Evolutionary conservation across 2,888 invertebrate species (phyloP).

Genomic region (Leptopilina drosophilae): DNA sequence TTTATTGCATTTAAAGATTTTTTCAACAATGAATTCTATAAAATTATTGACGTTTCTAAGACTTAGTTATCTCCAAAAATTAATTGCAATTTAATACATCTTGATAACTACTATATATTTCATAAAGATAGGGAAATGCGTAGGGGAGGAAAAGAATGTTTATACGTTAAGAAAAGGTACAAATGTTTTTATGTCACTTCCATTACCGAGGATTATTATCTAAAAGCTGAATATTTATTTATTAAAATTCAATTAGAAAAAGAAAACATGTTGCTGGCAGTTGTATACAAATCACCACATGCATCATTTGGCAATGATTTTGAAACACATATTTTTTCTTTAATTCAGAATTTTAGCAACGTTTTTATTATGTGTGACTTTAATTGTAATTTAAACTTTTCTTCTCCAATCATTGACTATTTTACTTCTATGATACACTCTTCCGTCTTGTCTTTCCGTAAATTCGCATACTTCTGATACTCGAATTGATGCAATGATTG

Average conservation of each 20-base stretch:
- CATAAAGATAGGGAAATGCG: not conserved
- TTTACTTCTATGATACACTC: not conserved
- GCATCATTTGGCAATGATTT: not conserved
- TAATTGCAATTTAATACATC: not conserved
- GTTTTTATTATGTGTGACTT: constrained; percentile 1
- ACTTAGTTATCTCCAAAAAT: not conserved
- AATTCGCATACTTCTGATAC: too few species aligned
- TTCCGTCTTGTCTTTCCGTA: too few species aligned
- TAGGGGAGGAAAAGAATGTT: not conserved
- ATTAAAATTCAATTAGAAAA: not conserved
- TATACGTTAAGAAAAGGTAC: not conserved
- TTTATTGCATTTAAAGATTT: not conserved
- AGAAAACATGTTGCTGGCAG: not conserved
- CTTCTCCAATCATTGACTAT: not conserved
- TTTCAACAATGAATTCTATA: not conserved
- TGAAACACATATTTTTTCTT: not conserved
- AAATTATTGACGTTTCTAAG: not conserved
- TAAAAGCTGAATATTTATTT: not conserved
- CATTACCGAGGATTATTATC: not conserved
- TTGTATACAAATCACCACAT: not conserved
- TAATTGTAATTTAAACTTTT: not conserved
- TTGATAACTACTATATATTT: not conserved
- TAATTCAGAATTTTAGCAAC: not conserved
- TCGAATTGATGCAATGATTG: too few species aligned
- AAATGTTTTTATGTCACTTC: not conserved